phyloP scores from a whole-genome alignment of 2,113 vertebrate species.

The Callipepla squamata region DNA sequence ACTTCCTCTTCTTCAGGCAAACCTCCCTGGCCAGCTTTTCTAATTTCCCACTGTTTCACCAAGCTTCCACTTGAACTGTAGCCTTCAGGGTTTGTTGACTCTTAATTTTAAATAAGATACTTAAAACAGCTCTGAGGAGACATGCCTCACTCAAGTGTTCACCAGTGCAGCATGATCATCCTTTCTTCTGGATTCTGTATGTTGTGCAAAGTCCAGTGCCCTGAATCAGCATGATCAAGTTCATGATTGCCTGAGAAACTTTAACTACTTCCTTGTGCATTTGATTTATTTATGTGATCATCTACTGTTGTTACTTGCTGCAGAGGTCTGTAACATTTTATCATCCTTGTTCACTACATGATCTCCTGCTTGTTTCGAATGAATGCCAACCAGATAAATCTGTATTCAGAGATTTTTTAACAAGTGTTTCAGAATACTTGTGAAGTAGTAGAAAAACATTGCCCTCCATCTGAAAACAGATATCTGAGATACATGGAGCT shows the following conservation, averaged over 20 bases:
- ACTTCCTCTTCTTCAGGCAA: slow-evolving; percentile 4
- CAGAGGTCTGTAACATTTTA: neutral
- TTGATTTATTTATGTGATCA: neutral
- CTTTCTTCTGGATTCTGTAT: neutral
- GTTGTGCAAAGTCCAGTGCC: neutral
- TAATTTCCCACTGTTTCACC: neutral
- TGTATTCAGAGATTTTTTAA: neutral
- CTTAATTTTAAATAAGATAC: neutral
- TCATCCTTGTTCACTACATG: neutral
- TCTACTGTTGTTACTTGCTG: neutral
- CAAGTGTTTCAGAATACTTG: neutral
- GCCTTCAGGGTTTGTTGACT: neutral
- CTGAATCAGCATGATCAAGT: neutral
- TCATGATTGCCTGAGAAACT: neutral
- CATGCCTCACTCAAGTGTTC: neutral
- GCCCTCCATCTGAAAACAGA: neutral
- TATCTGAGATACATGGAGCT: neutral
- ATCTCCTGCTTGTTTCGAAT: neutral
- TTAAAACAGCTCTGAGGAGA: neutral
- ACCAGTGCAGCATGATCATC: neutral
- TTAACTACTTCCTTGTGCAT: neutral
- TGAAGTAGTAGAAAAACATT: neutral
- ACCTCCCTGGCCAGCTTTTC: neutral
- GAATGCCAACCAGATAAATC: neutral
- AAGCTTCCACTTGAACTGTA: neutral